These are phyloP conservation scores for Podarcis lilfordi DNA, from an alignment of 2,797 vertebrate genomes.

Conservation along the genomic window DNA sequence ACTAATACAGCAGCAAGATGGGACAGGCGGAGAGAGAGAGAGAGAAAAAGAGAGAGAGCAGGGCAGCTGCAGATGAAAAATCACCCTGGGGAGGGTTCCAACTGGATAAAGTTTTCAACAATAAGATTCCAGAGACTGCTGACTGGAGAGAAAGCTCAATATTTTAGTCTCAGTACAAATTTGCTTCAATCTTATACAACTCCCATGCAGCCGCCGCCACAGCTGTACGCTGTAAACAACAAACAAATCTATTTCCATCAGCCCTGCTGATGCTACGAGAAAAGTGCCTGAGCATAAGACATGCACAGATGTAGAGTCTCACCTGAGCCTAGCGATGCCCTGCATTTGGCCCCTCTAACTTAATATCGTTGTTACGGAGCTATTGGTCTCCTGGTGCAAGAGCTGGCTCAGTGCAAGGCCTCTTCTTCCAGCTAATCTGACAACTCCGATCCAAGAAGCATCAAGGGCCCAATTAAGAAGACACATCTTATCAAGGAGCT, in stretches of 20 bases:
- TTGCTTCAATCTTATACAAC: constrained; percentile 87
- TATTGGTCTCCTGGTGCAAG: constrained; percentile 86
- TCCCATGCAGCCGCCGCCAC: constrained; percentile 89
- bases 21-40: constrained; percentile 73
- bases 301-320: constrained; percentile 91
- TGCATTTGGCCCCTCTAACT: constrained; percentile 86
- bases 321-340: constrained; percentile 91
- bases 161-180: constrained; percentile 89
- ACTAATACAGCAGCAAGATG: constrained; percentile 53
- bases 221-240: constrained; percentile 93
- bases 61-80: constrained; percentile 85
- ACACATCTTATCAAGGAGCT: constrained; percentile 94
- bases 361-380: constrained; percentile 87
- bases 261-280: constrained; percentile 85
- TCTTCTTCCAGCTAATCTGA: constrained; percentile 88
- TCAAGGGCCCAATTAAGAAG: constrained; percentile 95
- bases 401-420: constrained; percentile 81
- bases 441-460: constrained; percentile 90
- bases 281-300: constrained; percentile 83
- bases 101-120: constrained; percentile 88
- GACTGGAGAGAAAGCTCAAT: constrained; percentile 83
- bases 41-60: constrained; percentile 75
- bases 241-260: constrained; percentile 87
- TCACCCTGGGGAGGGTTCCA: constrained; percentile 83
- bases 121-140: constrained; percentile 86